Percentiles rank a stretch among this genome's conserved stretches.
Conservation (phyloP, 1,140 invertebrate species). For the Matsumurasca onukii region DNA sequence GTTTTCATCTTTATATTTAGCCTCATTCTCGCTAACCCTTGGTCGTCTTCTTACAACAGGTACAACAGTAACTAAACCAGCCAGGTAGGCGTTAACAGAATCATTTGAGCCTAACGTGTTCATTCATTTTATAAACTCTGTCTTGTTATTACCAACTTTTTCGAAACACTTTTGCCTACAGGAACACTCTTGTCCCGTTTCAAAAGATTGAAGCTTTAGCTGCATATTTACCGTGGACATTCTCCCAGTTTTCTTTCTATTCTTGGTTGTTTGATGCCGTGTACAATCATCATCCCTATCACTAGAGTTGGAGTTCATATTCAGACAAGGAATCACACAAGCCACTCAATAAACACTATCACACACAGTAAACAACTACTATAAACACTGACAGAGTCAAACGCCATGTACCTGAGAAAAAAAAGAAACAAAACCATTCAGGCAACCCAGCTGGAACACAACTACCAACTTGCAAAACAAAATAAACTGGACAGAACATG, state of each 20-base stretch:
- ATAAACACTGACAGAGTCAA: conserved; percentile 14
- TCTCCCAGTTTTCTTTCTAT: conserved; percentile 33
- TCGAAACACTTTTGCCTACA: conserved; percentile 31
- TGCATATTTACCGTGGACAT: conserved; percentile 19
- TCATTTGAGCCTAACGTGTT: conserved; percentile 27
- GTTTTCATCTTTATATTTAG: conserved; percentile 22
- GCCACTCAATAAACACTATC: conserved; percentile 16
- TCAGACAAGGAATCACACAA: conserved; percentile 9
- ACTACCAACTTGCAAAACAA: conserved; percentile 6
- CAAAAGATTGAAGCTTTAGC: conserved; percentile 26
- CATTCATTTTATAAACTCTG: conserved; percentile 22
- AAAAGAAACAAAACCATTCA: conserved; percentile 17
- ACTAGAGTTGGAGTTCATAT: conserved; percentile 21
- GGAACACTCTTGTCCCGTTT: conserved; percentile 25
- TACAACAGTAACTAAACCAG: conserved; percentile 26
- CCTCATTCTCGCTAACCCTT: conserved; percentile 17
- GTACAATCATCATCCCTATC: conserved; percentile 15
- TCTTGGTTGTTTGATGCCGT: conserved; percentile 22
- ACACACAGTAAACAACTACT: conserved; percentile 24
- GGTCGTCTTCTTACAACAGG: conserved; percentile 27
- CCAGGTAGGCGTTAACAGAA: conserved; percentile 25
- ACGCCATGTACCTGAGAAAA: neutral
- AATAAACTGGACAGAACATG: neutral
- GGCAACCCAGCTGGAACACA: conserved; percentile 14
- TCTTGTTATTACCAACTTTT: conserved; percentile 11